Percentiles rank a stretch among this genome's conserved stretches.
Evolutionary conservation across 2,888 invertebrate species (phyloP).

Genomic region (Imbricaverruca yamaguchii): DNA sequence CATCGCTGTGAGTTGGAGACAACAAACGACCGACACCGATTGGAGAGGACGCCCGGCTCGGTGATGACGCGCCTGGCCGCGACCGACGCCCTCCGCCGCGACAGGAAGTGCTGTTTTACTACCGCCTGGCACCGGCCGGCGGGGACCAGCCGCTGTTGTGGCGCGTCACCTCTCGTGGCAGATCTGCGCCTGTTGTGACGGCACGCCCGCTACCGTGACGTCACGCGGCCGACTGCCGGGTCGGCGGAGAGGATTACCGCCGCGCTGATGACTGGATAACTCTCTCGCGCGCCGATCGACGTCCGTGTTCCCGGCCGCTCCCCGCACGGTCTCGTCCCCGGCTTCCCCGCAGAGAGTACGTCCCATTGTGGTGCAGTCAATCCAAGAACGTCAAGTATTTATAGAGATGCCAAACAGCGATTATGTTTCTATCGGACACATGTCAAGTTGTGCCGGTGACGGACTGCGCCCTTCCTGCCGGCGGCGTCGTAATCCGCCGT

Average conservation of each 20-base stretch:
- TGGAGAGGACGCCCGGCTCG: no score
- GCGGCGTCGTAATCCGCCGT: not conserved
- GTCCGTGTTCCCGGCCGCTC: no score
- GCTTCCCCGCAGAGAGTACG: not conserved
- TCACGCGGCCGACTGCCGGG: not conserved
- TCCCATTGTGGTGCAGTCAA: constrained; percentile 15
- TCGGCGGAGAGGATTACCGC: not conserved
- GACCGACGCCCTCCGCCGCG: no score
- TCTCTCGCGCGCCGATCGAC: not conserved
- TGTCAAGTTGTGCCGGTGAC: not conserved
- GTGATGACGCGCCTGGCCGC: no score
- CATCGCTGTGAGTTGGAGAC: no score
- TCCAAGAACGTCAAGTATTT: constrained; percentile 18
- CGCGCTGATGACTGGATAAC: not conserved
- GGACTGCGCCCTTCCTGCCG: not conserved
- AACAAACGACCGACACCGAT: no score
- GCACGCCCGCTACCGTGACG: not conserved
- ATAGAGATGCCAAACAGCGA: constrained; percentile 20
- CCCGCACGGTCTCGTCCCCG: no score
- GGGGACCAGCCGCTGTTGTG: no score
- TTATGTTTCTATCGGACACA: constrained; percentile 1
- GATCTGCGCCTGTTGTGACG: not conserved
- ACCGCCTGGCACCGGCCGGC: no score
- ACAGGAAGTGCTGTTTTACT: no score
- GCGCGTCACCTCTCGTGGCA: no score